A percentile compares a stretch with the other conserved stretches of the same genome.
These are phyloP conservation scores for Myzus persicae DNA, from an alignment of 1,140 invertebrate genomes.

Conservation along the genomic window DNA sequence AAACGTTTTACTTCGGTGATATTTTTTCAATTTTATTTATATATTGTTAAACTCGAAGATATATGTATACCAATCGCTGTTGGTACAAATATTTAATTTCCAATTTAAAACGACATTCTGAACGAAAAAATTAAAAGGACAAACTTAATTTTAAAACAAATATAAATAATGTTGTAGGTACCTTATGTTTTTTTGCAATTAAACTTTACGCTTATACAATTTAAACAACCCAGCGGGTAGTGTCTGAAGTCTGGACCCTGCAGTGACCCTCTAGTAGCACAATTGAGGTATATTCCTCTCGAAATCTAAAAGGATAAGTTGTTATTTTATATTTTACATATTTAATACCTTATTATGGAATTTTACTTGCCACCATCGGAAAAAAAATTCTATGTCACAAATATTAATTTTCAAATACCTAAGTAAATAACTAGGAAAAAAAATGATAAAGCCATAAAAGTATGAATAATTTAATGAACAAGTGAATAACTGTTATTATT, in stretches of 20 bases:
- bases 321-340: neutral
- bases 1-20: neutral
- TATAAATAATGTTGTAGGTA: neutral
- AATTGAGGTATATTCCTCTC: neutral
- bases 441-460: neutral
- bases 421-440: neutral
- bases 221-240: neutral
- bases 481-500: neutral
- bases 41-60: no score
- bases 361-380: neutral
- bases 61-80: neutral
- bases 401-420: neutral
- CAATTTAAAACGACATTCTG: neutral
- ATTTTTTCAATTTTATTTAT: no score
- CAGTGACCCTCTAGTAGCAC: neutral
- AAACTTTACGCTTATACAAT: neutral
- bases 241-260: neutral
- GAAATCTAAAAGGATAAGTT: neutral
- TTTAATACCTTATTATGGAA: neutral
- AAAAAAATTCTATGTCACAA: neutral
- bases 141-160: slow-evolving; percentile 5
- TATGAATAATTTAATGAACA: neutral
- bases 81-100: neutral
- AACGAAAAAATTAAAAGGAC: neutral
- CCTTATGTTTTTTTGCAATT: neutral